Base-by-base conservation (phyloP, 2,888 invertebrate species). In the Euproctis similis region DNA sequence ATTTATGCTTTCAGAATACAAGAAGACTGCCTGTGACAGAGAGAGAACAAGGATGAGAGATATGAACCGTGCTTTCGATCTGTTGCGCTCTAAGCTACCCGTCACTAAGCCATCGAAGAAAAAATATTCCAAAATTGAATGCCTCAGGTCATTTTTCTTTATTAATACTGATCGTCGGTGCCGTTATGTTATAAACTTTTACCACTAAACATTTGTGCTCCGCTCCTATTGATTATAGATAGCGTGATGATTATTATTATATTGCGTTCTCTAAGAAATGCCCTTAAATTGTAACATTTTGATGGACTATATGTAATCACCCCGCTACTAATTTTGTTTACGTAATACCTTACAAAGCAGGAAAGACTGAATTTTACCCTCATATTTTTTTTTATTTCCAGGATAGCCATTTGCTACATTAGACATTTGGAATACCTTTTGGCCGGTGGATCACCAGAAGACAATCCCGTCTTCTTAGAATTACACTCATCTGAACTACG, bases 41-140 rank as follows among this genome's bases (percentile, higher is more conserved):
- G 94, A 94, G 58, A 77, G 94, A 3, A 93, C 92, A 0, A 82
- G 94, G 19, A 94, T 94, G 94, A 85, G 92, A 2, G 94, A 94
- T 53, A 94, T 94, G 94, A 94, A 94, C 63, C 86, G 88, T 27
- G 93, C 94, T 0, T 94, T 92, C 53, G 94, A 94, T 58, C 69
- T 90, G 21, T 75, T 94, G 8, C 86, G 94, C 17, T 89, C 91
- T 22, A 90, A 91, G 59, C 66, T 94, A 41, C 93, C 93, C 0
- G 88, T 89, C 47, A 89, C 90, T 27, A 93, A 93, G 53, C 93
- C 93, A 0, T 90, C 92, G 8, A 94, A 94, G 39, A 94, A 94
- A 67, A 94, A 94, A 61, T 88, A 94, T 49, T 93, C 93, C 8
- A 94, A 94, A 75, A 94, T 94, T 40, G 94, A 94, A 60, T 91